Evolutionary conservation across 1,140 invertebrate species (phyloP).

Genomic region (Psix sp.): DNA sequence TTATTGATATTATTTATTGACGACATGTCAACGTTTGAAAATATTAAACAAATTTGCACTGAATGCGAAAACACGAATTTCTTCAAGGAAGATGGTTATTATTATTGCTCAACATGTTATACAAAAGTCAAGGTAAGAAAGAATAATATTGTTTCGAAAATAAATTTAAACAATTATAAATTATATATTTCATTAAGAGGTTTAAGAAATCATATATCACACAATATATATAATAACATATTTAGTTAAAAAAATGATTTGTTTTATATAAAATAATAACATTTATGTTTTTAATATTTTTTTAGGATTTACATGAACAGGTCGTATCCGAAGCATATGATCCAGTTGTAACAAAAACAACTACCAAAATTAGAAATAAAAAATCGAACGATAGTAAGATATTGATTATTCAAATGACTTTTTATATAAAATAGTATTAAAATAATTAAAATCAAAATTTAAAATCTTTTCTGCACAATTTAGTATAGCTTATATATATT

Average conservation of each 20-base stretch:
- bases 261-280: too few relatives aligned
- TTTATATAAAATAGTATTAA: background rate
- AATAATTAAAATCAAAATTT: background rate
- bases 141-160: slow-evolving; percentile 1
- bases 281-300: background rate
- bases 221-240: too few relatives aligned
- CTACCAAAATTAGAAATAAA: slow-evolving; percentile 58
- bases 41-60: slow-evolving; percentile 62
- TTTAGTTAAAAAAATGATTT: too few relatives aligned
- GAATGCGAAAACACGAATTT: slow-evolving; percentile 76
- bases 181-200: too few relatives aligned
- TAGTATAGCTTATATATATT: too few relatives aligned
- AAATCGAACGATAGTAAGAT: slow-evolving; percentile 23
- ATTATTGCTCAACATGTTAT: slow-evolving; percentile 78
- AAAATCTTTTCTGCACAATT: background rate
- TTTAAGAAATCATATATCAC: too few relatives aligned
- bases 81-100: slow-evolving; percentile 76
- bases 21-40: too few relatives aligned
- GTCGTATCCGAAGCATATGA: slow-evolving; percentile 64
- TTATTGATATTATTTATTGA: too few relatives aligned
- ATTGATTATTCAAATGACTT: slow-evolving; percentile 17
- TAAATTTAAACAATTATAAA: background rate
- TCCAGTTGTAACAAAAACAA: slow-evolving; percentile 46
- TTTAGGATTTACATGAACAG: slow-evolving; percentile 74
- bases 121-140: slow-evolving; percentile 75